phyloP scores from a whole-genome alignment of 2,113 vertebrate species.

The Campylorhamphus procurvoides region DNA sequence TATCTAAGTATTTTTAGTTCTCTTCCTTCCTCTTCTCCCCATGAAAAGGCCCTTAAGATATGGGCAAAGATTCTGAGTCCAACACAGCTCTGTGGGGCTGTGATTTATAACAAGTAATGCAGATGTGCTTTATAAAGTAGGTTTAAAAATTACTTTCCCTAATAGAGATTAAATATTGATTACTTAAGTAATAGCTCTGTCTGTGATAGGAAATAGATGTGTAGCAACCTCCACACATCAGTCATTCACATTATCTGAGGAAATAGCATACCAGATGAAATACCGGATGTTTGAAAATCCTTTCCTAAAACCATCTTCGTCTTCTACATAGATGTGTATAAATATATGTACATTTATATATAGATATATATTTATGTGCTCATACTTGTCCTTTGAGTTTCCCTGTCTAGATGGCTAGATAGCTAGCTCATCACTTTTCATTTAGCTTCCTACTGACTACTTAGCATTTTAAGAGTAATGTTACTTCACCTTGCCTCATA shows the following conservation, averaged over 20 bases:
- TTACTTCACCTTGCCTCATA: neutral
- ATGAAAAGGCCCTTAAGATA: neutral
- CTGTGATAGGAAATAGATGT: conserved; percentile 27
- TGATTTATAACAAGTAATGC: conserved; percentile 43
- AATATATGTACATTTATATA: accelerated
- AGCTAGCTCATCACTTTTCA: neutral
- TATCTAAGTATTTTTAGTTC: neutral
- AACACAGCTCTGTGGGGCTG: neutral
- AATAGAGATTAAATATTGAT: conserved; percentile 67
- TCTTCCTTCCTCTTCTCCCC: neutral
- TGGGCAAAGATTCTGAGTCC: neutral
- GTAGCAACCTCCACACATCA: neutral
- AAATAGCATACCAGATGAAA: neutral
- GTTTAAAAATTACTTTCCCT: conserved; percentile 30
- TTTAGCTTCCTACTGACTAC: neutral
- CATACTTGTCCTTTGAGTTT: neutral
- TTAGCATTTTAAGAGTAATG: neutral
- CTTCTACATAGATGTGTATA: neutral
- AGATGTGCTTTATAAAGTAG: neutral
- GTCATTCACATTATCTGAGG: neutral
- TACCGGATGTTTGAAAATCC: neutral
- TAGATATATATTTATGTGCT: neutral
- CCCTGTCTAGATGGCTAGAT: neutral
- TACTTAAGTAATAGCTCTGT: conserved; percentile 51
- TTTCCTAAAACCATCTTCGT: neutral